A percentile compares a stretch with the other conserved stretches of the same genome.
phyloP scores from a whole-genome alignment of 2,888 invertebrate genomes.

The Anoncus sp. region DNA sequence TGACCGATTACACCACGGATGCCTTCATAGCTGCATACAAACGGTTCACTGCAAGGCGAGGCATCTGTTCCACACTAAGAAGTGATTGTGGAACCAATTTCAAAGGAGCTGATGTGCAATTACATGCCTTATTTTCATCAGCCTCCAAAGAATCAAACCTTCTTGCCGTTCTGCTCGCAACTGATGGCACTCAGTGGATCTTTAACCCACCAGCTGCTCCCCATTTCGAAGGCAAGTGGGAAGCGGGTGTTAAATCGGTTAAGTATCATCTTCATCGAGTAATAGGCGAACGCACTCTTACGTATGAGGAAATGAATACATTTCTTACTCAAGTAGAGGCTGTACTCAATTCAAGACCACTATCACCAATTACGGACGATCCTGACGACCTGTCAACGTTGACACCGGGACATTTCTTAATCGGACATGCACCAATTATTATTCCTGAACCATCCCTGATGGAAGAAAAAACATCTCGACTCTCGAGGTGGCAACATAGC shows the following conservation, averaged over 20 bases:
- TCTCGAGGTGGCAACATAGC: not conserved
- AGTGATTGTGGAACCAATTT: not conserved
- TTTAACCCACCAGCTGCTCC: not conserved
- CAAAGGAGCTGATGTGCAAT: not conserved
- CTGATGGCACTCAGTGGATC: not conserved
- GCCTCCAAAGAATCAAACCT: not conserved
- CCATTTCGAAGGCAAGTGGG: constrained; percentile 1
- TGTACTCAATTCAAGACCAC: constrained; percentile 3
- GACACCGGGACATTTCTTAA: constrained; percentile 6
- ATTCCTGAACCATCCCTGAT: not conserved
- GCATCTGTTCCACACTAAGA: not conserved
- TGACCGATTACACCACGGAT: too few relatives aligned
- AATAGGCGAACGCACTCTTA: not conserved
- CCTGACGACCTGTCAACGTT: not conserved
- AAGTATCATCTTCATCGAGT: constrained; percentile 1
- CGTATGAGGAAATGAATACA: constrained; percentile 1
- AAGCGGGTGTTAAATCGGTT: too few relatives aligned
- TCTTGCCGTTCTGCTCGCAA: not conserved
- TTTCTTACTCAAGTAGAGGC: not conserved
- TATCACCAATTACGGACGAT: not conserved
- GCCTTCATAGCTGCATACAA: too few relatives aligned
- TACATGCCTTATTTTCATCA: not conserved
- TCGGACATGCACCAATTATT: not conserved
- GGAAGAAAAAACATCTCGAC: not conserved
- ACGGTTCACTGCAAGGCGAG: too few relatives aligned